phyloP scores from a whole-genome alignment of 64 coral and sea anemone species.

The Anthopleura sola region DNA sequence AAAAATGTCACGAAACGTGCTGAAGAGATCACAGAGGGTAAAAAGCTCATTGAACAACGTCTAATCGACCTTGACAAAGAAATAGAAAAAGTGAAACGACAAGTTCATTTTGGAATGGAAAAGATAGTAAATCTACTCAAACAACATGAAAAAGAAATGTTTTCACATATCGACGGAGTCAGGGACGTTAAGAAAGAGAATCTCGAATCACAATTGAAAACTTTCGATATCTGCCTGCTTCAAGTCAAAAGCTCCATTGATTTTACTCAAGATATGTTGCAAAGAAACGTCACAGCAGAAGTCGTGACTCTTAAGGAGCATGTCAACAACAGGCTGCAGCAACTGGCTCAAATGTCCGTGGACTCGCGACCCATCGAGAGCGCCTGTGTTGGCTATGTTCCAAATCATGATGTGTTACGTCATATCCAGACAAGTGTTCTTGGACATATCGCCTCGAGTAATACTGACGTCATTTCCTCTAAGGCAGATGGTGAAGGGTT shows the following conservation, averaged over 20 bases:
- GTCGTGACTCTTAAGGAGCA: conserved; percentile 39
- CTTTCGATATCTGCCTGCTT: conserved; percentile 21
- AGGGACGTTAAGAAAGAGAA: conserved; percentile 52
- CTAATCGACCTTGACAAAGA: conserved; percentile 11
- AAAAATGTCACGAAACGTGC: conserved; percentile 9
- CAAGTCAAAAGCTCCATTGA: conserved; percentile 40
- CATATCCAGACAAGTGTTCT: conserved; percentile 33
- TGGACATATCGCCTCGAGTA: conserved; percentile 47
- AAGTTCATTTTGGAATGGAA: conserved; percentile 45
- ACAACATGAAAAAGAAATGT: conserved; percentile 50
- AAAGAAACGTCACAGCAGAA: conserved; percentile 56
- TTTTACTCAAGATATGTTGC: conserved; percentile 40
- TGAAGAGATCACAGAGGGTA: conserved; percentile 6
- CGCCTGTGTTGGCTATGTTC: conserved; percentile 51
- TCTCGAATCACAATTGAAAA: conserved; percentile 29
- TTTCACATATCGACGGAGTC: conserved; percentile 32
- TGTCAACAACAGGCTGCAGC: conserved; percentile 23
- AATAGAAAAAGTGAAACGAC: conserved; percentile 47
- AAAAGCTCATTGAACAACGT: conserved; percentile 11
- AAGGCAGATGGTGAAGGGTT: conserved; percentile 44
- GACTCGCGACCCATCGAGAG: conserved; percentile 51
- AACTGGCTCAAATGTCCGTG: conserved; percentile 22
- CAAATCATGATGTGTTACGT: conserved; percentile 36
- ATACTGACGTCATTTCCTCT: conserved; percentile 23
- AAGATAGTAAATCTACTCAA: conserved; percentile 24